Evolutionary conservation across 2,797 vertebrate genomes (phyloP).

Genomic region (Morus bassanus): DNA sequence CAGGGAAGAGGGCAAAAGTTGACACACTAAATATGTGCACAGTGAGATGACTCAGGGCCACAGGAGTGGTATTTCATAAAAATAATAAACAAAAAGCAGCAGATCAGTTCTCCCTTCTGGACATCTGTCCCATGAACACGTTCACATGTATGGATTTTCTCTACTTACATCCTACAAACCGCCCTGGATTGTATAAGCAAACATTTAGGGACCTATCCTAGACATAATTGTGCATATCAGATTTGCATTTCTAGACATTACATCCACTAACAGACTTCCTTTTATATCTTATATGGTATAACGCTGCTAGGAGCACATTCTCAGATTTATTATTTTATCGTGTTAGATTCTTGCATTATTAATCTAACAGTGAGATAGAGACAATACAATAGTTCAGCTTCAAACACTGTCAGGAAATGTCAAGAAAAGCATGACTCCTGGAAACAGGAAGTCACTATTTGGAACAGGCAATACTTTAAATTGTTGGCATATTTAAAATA

Average conservation of each 20-base stretch:
- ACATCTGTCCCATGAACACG: neutral
- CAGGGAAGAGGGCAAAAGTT: neutral
- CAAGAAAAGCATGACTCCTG: neutral
- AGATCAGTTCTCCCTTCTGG: neutral
- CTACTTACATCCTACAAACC: neutral
- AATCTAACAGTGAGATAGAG: neutral
- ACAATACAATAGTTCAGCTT: neutral
- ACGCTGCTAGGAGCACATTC: neutral
- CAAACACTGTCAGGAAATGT: neutral
- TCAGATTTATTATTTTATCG: neutral
- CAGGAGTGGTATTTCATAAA: neutral
- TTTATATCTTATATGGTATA: neutral
- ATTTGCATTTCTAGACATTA: neutral
- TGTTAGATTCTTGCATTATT: neutral
- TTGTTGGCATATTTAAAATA: neutral
- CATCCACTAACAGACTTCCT: neutral
- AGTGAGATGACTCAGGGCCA: neutral
- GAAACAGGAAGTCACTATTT: neutral
- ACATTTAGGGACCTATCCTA: neutral
- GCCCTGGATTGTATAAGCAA: neutral
- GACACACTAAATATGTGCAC: neutral
- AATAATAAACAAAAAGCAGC: neutral
- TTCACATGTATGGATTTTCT: neutral
- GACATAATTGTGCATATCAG: neutral
- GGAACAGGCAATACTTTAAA: neutral